Percentiles rank a stretch among this genome's conserved stretches.
Conservation (phyloP, 2,113 vertebrate genomes). For the Hystrix cristata region DNA sequence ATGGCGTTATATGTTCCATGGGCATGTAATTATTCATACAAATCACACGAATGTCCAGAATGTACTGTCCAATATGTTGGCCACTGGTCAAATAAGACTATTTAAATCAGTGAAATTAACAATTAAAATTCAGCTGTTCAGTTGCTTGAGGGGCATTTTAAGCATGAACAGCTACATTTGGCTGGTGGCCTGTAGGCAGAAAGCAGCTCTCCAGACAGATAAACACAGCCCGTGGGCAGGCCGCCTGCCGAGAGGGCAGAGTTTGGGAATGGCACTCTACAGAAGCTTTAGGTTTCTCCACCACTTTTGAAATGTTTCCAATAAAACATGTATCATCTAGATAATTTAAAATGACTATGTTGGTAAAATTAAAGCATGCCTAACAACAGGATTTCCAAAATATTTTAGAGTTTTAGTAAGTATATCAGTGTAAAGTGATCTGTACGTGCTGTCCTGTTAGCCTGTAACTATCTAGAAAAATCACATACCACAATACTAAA, state of each 20-base stretch:
- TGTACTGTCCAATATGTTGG: neutral
- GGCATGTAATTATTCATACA: neutral
- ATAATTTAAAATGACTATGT: slow-evolving; percentile 11
- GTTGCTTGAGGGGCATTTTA: neutral
- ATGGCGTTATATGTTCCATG: neutral
- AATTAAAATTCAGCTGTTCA: neutral
- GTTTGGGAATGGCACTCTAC: neutral
- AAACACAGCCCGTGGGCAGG: neutral
- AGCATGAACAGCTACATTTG: neutral
- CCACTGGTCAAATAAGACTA: neutral
- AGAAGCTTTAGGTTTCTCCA: neutral
- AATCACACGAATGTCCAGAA: neutral
- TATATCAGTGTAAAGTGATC: neutral
- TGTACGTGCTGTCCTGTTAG: neutral
- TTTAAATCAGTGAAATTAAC: slow-evolving; percentile 3
- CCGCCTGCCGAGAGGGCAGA: neutral
- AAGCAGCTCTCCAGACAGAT: neutral
- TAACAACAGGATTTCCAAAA: neutral
- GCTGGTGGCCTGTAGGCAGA: neutral
- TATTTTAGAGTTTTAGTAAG: neutral
- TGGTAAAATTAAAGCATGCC: slow-evolving; percentile 16
- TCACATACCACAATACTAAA: neutral
- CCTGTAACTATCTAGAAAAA: neutral
- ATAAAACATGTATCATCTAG: neutral
- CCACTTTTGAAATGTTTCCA: neutral